These are phyloP conservation scores for fruit fly (Drosophila melanogaster) DNA, from an alignment of 1,140 invertebrate species.

Conservation along the genomic window Release_6_plus_ISO1_MT NT_037436.4:2947001-2947500, in stretches of 20 bases:
- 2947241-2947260: conserved; percentile 24
- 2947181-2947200: conserved; percentile 37
- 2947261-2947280: conserved; percentile 39
- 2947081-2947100: neutral
- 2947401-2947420: conserved; percentile 60
- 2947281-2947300: conserved; percentile 52
- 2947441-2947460: conserved; percentile 64
- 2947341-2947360: conserved; percentile 59
- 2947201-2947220: conserved; percentile 59
- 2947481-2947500: conserved; percentile 53
- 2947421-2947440: conserved; percentile 76
- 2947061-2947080: conserved; percentile 12
- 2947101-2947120: conserved; percentile 10
- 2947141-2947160: conserved; percentile 14
- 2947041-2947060: too few relatives aligned
- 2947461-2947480: conserved; percentile 25
- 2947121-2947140: conserved; percentile 20
- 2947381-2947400: conserved; percentile 42
- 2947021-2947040: too few relatives aligned
- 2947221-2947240: conserved; percentile 24
- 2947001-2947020: neutral
- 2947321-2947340: conserved; percentile 45
- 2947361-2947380: conserved; percentile 47
- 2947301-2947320: conserved; percentile 36
- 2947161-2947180: conserved; percentile 34